A percentile compares a stretch with the other conserved stretches of the same genome.
phyloP scores from a whole-genome alignment of 92 coral and sea anemone species.

The Blastomussa wellsi region DNA sequence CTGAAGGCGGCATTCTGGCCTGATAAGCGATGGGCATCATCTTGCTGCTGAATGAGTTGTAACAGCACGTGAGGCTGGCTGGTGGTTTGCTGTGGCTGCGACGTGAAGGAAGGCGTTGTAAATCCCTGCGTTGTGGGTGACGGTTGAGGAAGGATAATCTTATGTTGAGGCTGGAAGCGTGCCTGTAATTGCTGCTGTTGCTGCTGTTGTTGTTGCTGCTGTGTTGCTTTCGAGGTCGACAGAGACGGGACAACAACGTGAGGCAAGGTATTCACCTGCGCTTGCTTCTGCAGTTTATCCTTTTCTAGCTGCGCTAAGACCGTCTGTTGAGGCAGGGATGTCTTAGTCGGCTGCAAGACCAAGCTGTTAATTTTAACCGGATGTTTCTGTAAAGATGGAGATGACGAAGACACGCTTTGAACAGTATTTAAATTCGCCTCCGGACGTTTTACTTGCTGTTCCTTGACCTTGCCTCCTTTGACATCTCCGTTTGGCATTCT shows the following conservation, averaged over 20 bases:
- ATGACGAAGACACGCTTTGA: conserved; percentile 3
- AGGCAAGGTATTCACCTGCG: conserved; percentile 21
- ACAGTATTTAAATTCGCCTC: conserved; percentile 6
- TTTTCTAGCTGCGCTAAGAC: conserved; percentile 40
- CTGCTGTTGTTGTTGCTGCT: conserved; percentile 52
- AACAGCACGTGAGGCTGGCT: conserved; percentile 57
- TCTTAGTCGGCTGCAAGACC: conserved; percentile 20
- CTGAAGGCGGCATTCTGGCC: conserved; percentile 41
- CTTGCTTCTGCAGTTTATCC: conserved; percentile 45
- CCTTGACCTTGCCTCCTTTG: conserved; percentile 16
- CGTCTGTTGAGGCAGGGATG: conserved; percentile 32
- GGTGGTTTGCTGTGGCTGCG: conserved; percentile 51
- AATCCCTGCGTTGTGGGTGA: conserved; percentile 50
- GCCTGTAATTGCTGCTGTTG: conserved; percentile 58
- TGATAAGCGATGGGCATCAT: conserved; percentile 47
- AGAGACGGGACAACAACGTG: conserved; percentile 36
- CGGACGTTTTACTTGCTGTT: conserved; percentile 6
- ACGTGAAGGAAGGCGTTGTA: conserved; percentile 35
- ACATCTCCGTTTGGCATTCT: conserved; percentile 23
- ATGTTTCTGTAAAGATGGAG: conserved; percentile 19
- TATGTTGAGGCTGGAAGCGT: conserved; percentile 63
- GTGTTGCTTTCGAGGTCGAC: conserved; percentile 40
- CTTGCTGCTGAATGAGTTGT: conserved; percentile 69
- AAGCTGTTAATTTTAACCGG: conserved; percentile 22
- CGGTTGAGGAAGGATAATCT: conserved; percentile 69